These are phyloP conservation scores for Tragelaphus strepsiceros DNA, from an alignment of 2,113 vertebrate species.

Conservation along the genomic window DNA sequence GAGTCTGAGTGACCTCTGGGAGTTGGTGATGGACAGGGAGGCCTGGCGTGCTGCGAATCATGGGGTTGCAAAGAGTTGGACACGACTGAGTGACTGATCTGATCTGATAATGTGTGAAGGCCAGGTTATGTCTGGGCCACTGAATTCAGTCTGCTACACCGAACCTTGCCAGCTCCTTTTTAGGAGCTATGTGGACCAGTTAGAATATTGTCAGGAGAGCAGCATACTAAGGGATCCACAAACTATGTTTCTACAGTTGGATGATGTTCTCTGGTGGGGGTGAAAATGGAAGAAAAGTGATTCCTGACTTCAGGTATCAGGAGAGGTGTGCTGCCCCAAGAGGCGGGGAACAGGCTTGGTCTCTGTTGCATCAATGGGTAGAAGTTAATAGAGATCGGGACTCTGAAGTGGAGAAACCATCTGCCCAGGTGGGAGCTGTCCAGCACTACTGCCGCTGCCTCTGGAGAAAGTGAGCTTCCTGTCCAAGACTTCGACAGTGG, in stretches of 20 bases:
- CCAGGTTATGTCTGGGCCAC: neutral
- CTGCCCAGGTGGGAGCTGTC: neutral
- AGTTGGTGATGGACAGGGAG: too few species aligned
- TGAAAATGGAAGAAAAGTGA: neutral
- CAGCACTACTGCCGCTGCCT: neutral
- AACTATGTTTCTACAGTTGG: neutral
- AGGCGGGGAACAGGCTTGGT: neutral
- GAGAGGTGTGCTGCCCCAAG: neutral
- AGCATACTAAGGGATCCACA: neutral
- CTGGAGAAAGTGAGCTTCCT: neutral
- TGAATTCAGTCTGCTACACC: neutral
- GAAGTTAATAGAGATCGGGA: neutral
- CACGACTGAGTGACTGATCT: too few species aligned
- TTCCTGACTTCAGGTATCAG: neutral
- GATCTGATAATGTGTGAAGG: neutral
- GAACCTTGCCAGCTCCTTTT: neutral
- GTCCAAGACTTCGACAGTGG: neutral
- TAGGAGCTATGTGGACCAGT: neutral
- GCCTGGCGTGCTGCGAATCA: too few species aligned
- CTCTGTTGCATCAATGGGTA: neutral
- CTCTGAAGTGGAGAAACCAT: neutral
- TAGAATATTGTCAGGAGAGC: neutral
- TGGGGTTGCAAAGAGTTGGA: too few species aligned
- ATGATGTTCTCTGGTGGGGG: neutral
- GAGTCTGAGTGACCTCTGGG: too few species aligned